A percentile compares a stretch with the other conserved stretches of the same genome.
Evolutionary conservation across 2,113 vertebrate genomes (phyloP).

Genomic region (Suricata suricatta): DNA sequence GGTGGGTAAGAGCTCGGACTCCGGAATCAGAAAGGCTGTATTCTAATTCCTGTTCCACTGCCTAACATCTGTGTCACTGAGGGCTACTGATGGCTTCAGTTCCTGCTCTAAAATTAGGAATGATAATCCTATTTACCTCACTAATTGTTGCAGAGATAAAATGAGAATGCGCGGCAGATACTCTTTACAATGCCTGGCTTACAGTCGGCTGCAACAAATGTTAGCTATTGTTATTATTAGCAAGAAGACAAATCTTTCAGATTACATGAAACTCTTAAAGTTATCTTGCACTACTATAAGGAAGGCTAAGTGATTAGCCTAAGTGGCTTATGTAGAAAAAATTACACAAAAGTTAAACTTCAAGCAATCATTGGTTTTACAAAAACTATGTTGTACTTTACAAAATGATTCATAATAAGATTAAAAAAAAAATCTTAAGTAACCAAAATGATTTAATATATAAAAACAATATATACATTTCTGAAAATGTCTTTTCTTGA

Average conservation of each 20-base stretch:
- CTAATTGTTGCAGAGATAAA: neutral
- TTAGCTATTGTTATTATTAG: neutral
- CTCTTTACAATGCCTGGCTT: neutral
- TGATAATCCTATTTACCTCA: neutral
- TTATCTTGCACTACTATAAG: neutral
- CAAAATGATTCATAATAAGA: neutral
- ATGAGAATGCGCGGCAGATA: neutral
- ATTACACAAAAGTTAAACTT: neutral
- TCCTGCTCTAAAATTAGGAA: neutral
- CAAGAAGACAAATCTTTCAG: neutral
- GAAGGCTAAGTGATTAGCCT: neutral
- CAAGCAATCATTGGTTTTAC: neutral
- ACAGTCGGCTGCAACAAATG: neutral
- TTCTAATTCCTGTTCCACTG: neutral
- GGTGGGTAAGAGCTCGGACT: neutral
- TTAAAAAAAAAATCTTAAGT: neutral
- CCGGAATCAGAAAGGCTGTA: neutral
- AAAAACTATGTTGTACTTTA: slow-evolving; percentile 19
- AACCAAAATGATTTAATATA: neutral
- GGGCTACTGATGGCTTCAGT: neutral
- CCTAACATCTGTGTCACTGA: neutral
- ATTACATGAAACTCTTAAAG: neutral
- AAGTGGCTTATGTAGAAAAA: neutral
- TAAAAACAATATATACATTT: slow-evolving; percentile 24
- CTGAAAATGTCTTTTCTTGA: neutral